phyloP scores from a whole-genome alignment of 2,113 vertebrate species.

The Ceyx cyanopectus region DNA sequence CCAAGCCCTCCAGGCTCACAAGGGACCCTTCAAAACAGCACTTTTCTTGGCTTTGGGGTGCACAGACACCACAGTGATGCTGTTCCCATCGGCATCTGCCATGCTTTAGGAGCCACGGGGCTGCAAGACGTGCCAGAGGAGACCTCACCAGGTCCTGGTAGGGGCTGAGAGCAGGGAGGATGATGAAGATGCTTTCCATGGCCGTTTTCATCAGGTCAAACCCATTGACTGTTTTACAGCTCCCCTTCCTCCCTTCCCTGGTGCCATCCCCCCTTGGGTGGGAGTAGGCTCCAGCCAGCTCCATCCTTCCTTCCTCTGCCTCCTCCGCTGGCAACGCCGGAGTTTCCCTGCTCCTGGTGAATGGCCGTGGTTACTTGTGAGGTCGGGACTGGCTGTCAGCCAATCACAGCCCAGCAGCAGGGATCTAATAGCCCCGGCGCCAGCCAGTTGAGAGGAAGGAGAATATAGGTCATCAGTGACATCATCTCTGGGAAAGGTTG shows the following conservation, averaged over 20 bases:
- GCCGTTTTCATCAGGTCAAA: not conserved
- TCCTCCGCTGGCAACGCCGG: not conserved
- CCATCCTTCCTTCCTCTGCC: not conserved
- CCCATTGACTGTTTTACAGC: not conserved
- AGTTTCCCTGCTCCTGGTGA: conserved; percentile 28
- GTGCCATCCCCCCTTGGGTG: not conserved
- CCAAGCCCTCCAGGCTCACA: not conserved
- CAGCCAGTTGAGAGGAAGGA: conserved; percentile 52
- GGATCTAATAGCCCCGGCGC: conserved; percentile 72
- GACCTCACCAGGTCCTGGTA: not conserved
- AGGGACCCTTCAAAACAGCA: not conserved
- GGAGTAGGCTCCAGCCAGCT: not conserved
- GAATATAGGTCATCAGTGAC: conserved; percentile 59
- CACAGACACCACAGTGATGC: fast-evolving
- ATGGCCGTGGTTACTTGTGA: conserved; percentile 52
- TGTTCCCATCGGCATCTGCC: not conserved
- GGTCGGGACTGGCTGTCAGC: conserved; percentile 75
- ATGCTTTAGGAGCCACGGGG: not conserved
- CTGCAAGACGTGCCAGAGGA: not conserved
- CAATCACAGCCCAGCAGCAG: conserved; percentile 65
- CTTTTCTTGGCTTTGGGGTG: not conserved
- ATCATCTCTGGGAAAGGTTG: conserved; percentile 60
- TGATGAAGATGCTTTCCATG: not conserved
- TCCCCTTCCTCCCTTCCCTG: not conserved
- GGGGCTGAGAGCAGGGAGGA: not conserved